A percentile compares a stretch with the other conserved stretches of the same genome.
These are phyloP conservation scores for Myiothlypis coronata DNA, from an alignment of 2,797 vertebrate genomes.

Conservation along the genomic window DNA sequence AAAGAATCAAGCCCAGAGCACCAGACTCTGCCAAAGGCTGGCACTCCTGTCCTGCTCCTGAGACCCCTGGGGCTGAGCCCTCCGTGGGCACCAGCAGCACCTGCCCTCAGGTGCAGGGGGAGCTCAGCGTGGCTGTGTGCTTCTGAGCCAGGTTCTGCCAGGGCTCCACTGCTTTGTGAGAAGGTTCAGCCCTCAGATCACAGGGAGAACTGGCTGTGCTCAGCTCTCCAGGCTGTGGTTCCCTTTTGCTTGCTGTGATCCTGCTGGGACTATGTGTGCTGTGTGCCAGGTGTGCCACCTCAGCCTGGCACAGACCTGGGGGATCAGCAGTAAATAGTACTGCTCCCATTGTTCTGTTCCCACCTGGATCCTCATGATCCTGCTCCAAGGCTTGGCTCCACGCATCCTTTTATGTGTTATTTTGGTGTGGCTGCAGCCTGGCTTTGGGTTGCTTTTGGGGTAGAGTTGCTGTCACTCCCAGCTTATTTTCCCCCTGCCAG, in stretches of 20 bases:
- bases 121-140: fast-evolving
- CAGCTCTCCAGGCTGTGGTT: fast-evolving
- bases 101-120: fast-evolving
- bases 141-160: not conserved
- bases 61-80: fast-evolving
- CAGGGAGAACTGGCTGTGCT: not conserved
- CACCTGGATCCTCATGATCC: not conserved
- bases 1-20: fast-evolving
- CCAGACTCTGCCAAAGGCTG: not conserved
- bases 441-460: not conserved
- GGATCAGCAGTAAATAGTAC: not conserved
- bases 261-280: not conserved
- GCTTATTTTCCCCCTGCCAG: not conserved
- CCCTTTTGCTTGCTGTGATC: not conserved
- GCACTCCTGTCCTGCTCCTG: fast-evolving
- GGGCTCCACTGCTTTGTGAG: fast-evolving
- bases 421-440: not conserved
- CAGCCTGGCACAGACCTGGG: not conserved
- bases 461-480: not conserved
- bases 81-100: fast-evolving
- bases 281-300: not conserved
- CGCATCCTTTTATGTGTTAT: fast-evolving
- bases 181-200: not conserved
- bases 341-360: fast-evolving
- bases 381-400: not conserved